Conservation (phyloP, 1,140 invertebrate species). For the Eupeodes corollae region DNA sequence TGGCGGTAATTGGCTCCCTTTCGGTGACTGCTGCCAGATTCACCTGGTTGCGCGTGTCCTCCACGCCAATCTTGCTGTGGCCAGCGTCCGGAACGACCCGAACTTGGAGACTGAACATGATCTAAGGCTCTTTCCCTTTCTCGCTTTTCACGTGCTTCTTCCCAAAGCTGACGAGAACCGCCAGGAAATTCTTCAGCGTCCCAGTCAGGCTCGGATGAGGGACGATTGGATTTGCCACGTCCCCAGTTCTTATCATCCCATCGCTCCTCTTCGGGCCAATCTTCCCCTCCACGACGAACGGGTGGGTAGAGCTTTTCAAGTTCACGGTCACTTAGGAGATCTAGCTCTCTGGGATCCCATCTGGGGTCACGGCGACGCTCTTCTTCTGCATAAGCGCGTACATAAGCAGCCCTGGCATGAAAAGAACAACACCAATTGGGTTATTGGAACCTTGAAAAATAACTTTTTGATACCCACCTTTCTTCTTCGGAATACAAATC, state of each 20-base stretch:
- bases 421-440: too few species aligned
- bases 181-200: conserved; percentile 25
- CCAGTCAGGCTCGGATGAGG: conserved; percentile 30
- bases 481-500: conserved; percentile 32
- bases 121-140: conserved; percentile 18
- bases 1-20: conserved; percentile 21
- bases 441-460: too few species aligned
- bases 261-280: background rate
- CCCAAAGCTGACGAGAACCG: conserved; percentile 10
- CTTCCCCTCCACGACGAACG: background rate
- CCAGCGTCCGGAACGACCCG: background rate
- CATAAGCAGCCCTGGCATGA: background rate
- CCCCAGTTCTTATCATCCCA: background rate
- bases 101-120: conserved; percentile 1
- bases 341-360: conserved; percentile 34
- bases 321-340: conserved; percentile 35
- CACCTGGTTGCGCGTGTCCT: conserved; percentile 8
- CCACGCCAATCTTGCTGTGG: background rate
- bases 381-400: background rate
- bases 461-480: conserved; percentile 9
- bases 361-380: conserved; percentile 23
- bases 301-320: background rate
- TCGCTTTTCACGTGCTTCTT: conserved; percentile 28
- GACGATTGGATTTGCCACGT: conserved; percentile 11
- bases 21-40: conserved; percentile 1